Conservation (phyloP, 1,140 invertebrate species). For the Myzus persicae region DNA sequence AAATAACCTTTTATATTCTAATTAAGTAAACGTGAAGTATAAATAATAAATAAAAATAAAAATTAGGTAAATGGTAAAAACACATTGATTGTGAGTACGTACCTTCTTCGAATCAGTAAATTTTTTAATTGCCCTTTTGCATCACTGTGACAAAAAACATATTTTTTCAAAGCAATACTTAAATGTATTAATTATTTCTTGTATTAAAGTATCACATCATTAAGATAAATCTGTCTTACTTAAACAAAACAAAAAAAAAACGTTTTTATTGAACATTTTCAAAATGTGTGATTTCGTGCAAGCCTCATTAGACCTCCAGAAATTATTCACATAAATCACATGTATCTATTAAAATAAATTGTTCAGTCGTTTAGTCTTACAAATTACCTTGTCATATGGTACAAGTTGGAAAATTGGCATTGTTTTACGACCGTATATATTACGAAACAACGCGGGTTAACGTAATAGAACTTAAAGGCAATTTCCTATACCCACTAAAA, state of each 20-base stretch:
- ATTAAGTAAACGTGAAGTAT: neutral
- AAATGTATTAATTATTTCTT: neutral
- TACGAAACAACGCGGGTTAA: neutral
- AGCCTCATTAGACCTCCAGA: neutral
- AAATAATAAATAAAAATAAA: no score
- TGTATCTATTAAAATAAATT: constrained; percentile 19
- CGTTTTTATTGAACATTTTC: neutral
- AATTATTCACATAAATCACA: constrained; percentile 1
- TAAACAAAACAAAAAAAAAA: neutral
- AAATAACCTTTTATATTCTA: neutral
- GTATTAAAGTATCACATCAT: neutral
- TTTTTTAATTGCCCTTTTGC: neutral
- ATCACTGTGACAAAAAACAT: neutral
- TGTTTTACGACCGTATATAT: constrained; percentile 15
- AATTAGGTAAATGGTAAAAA: neutral
- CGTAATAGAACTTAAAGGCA: neutral
- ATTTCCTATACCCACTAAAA: neutral
- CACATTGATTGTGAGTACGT: neutral
- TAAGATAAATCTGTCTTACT: neutral
- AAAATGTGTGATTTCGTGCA: neutral
- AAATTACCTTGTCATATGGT: constrained; percentile 5
- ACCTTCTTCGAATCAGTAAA: neutral
- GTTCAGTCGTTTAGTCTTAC: constrained; percentile 8
- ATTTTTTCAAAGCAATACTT: neutral
- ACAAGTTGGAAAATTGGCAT: constrained; percentile 11